A percentile compares a stretch with the other conserved stretches of the same genome.
Evolutionary conservation across 2,113 vertebrate species (phyloP).

Genomic region (Crotophaga sulcirostris): DNA sequence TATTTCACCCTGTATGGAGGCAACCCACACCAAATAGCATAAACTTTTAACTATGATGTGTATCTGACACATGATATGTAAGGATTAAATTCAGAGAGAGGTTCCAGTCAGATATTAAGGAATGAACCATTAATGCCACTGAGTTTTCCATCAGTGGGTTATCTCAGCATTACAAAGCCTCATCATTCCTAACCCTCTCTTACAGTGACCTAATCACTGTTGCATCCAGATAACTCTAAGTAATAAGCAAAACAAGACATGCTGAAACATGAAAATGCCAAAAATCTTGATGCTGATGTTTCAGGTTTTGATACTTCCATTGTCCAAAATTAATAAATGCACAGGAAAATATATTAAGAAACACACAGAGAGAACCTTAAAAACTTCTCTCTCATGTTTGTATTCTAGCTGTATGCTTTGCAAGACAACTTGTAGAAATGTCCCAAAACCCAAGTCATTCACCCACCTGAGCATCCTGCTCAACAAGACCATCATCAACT

Average conservation of each 20-base stretch:
- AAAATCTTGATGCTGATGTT: not conserved
- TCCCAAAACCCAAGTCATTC: not conserved
- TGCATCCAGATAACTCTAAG: not conserved
- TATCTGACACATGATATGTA: no score
- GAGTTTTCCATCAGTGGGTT: not conserved
- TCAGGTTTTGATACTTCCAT: not conserved
- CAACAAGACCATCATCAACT: slow-evolving; percentile 80
- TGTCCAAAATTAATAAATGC: not conserved
- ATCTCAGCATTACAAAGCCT: not conserved
- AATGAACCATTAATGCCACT: not conserved
- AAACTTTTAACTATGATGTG: not conserved
- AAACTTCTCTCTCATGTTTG: not conserved
- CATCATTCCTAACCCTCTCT: not conserved
- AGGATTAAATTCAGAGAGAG: not conserved
- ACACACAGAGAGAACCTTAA: not conserved
- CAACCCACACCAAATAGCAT: not conserved
- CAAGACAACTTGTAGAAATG: not conserved
- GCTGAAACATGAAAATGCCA: rapidly evolving
- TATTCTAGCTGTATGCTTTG: not conserved
- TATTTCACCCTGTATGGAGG: not conserved
- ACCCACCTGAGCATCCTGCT: slow-evolving; percentile 93
- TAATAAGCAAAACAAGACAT: not conserved
- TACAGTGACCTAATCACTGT: not conserved
- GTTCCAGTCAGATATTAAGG: not conserved
- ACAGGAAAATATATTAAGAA: not conserved